Conservation (phyloP, 2,113 vertebrate genomes). For the Gambusia holbrooki region DNA sequence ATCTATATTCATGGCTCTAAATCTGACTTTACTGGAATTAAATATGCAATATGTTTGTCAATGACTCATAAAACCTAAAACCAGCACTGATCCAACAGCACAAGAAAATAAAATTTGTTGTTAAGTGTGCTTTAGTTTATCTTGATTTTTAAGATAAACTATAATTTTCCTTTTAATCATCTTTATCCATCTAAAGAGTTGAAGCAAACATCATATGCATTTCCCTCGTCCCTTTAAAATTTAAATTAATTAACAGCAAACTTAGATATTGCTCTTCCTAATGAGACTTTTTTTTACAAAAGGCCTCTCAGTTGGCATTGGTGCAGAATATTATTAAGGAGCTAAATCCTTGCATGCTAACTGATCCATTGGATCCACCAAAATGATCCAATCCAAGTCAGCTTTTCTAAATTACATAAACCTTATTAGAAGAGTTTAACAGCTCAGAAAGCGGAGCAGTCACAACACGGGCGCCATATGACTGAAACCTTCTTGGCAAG, state of each 20-base stretch:
- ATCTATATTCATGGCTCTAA: too few relatives aligned
- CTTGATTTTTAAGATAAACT: too few relatives aligned
- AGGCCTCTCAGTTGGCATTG: constrained; percentile 12
- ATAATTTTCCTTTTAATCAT: too few relatives aligned
- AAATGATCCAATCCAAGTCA: constrained; percentile 63
- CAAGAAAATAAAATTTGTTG: too few relatives aligned
- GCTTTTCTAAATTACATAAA: constrained; percentile 75
- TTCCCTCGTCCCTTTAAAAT: too few relatives aligned
- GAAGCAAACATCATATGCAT: too few relatives aligned
- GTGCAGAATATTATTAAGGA: constrained; percentile 40
- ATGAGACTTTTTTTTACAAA: constrained; percentile 15
- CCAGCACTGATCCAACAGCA: too few relatives aligned
- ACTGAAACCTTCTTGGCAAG: constrained; percentile 42
- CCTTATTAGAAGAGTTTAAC: constrained; percentile 71
- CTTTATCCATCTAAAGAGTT: too few relatives aligned
- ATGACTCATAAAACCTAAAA: too few relatives aligned
- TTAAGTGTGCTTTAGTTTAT: too few relatives aligned
- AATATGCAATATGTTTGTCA: too few relatives aligned
- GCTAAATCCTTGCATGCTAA: constrained; percentile 74
- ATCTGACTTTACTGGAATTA: too few relatives aligned
- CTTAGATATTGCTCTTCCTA: neutral
- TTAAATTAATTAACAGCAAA: neutral
- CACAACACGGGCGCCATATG: constrained; percentile 62
- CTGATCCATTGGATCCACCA: constrained; percentile 70
- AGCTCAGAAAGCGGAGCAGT: constrained; percentile 58